These are phyloP conservation scores for Cyrtodaria siliqua DNA, from an alignment of 2,888 invertebrate genomes.

Conservation along the genomic window DNA sequence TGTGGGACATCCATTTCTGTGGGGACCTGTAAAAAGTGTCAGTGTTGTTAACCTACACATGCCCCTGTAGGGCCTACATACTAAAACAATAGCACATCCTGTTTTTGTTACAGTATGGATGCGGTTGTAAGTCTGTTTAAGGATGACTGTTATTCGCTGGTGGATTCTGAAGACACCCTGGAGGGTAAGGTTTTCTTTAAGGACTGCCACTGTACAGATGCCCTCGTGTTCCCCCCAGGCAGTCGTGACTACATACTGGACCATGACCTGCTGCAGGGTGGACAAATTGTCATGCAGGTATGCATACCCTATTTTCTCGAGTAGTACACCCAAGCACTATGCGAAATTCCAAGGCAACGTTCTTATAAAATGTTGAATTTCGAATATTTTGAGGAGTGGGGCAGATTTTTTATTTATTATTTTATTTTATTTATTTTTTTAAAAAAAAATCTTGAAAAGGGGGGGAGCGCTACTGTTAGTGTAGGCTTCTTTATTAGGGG, in stretches of 20 bases:
- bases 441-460: too few relatives aligned
- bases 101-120: conserved; percentile 67
- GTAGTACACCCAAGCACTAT: neutral
- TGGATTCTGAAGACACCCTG: conserved; percentile 62
- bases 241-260: conserved; percentile 70
- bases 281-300: conserved; percentile 84
- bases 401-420: too few relatives aligned
- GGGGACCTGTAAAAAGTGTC: too few relatives aligned
- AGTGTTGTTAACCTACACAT: too few relatives aligned
- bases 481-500: too few relatives aligned
- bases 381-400: too few relatives aligned
- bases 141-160: conserved; percentile 72
- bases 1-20: too few relatives aligned
- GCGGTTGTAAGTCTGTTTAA: conserved; percentile 73
- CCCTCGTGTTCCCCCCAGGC: conserved; percentile 81
- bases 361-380: too few relatives aligned
- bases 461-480: too few relatives aligned
- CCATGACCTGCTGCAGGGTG: conserved; percentile 73
- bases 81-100: too few relatives aligned
- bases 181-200: conserved; percentile 72
- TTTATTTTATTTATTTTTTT: too few relatives aligned
- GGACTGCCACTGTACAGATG: conserved; percentile 82
- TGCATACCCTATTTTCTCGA: neutral
- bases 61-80: too few relatives aligned
- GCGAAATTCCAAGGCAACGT: neutral